Conservation (phyloP, 2,797 vertebrate species). For the Enteromius fasciolatus region DNA sequence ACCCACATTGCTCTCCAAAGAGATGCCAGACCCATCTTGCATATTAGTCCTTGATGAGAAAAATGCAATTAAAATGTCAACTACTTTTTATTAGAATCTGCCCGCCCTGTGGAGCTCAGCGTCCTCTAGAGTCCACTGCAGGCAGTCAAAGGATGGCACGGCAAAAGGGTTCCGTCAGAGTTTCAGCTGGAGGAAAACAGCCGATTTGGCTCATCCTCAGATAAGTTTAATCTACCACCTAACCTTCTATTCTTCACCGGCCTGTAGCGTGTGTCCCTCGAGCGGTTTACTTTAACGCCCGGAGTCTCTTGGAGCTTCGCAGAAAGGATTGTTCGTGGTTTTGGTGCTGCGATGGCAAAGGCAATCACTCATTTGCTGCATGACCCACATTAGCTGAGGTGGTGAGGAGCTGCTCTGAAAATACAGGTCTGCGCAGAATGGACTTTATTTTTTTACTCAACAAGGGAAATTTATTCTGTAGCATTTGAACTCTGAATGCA, state of each 20-base stretch:
- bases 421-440: background rate
- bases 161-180: slow-evolving; percentile 47
- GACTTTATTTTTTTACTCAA: background rate
- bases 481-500: background rate
- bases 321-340: background rate
- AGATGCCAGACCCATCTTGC: slow-evolving; percentile 74
- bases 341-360: background rate
- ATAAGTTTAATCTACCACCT: slow-evolving; percentile 29
- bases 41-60: slow-evolving; percentile 82
- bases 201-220: slow-evolving; percentile 21
- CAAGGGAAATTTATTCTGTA: background rate
- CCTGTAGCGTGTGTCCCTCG: background rate
- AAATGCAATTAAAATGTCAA: slow-evolving; percentile 83
- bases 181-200: slow-evolving; percentile 26
- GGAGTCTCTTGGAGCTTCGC: background rate
- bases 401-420: slow-evolving; percentile 9
- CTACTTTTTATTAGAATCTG: slow-evolving; percentile 79
- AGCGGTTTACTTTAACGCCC: slow-evolving; percentile 1
- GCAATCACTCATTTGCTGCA: slow-evolving; percentile 1
- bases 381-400: slow-evolving; percentile 30
- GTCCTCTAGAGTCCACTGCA: slow-evolving; percentile 65
- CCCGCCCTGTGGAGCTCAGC: slow-evolving; percentile 71
- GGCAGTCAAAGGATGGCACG: slow-evolving; percentile 45
- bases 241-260: background rate
- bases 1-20: slow-evolving; percentile 79